A percentile compares a stretch with the other conserved stretches of the same genome.
Evolutionary conservation across 1,140 invertebrate genomes (phyloP).

Genomic region (Temnothorax nylanderi): DNA sequence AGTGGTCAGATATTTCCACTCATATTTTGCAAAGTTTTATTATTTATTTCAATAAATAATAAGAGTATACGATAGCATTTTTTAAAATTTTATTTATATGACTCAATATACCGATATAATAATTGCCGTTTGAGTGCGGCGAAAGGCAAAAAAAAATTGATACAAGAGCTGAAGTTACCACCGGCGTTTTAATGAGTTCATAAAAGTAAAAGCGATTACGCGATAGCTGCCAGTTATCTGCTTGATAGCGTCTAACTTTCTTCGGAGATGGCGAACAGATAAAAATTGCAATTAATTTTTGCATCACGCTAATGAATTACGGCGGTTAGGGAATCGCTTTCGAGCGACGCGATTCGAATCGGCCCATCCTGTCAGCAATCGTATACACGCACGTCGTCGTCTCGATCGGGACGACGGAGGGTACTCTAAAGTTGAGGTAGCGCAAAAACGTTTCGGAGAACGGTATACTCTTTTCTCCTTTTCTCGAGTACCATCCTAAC

Average conservation of each 20-base stretch:
- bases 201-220: constrained; percentile 26
- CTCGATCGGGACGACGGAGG: constrained; percentile 22
- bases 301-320: not conserved
- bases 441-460: constrained; percentile 59
- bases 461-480: constrained; percentile 20
- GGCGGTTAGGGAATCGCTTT: not conserved
- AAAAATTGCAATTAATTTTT: constrained; percentile 25
- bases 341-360: not conserved
- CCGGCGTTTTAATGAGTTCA: not conserved
- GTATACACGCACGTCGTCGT: not conserved
- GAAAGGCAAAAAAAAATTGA: constrained; percentile 4
- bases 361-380: not conserved
- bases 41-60: not conserved
- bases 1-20: not conserved
- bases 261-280: not conserved
- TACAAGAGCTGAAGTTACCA: not conserved
- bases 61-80: not conserved
- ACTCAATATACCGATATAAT: not conserved
- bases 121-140: not conserved
- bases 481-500: constrained; percentile 57
- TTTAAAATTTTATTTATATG: not conserved
- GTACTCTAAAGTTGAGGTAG: constrained; percentile 21
- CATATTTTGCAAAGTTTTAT: not conserved
- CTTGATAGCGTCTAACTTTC: constrained; percentile 1
- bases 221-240: not conserved